Percentiles rank a stretch among this genome's conserved stretches.
phyloP scores from a whole-genome alignment of 2,888 invertebrate genomes.

The Saturnia pavonia region DNA sequence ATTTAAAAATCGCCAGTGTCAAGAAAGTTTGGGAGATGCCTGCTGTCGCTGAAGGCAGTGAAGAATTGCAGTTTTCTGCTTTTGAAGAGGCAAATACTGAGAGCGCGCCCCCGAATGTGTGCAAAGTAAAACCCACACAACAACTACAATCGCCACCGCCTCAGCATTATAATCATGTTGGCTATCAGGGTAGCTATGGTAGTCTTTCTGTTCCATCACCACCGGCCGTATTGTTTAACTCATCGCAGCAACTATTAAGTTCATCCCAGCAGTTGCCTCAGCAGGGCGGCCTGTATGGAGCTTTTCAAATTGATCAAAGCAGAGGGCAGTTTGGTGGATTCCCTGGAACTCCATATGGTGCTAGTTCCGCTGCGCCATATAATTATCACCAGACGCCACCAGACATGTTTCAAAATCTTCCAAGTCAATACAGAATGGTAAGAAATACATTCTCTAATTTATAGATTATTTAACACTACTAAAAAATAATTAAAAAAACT shows the following conservation, averaged over 20 bases:
- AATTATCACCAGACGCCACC: constrained; percentile 89
- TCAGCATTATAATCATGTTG: constrained; percentile 85
- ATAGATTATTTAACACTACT: neutral
- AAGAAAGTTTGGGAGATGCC: constrained; percentile 95
- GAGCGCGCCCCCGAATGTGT: constrained; percentile 86
- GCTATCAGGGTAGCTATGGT: constrained; percentile 89
- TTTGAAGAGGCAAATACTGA: constrained; percentile 73
- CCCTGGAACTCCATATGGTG: constrained; percentile 86
- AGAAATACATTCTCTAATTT: constrained; percentile 32
- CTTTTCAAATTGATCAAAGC: constrained; percentile 87
- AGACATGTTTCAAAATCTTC: constrained; percentile 76
- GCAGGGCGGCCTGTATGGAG: constrained; percentile 90
- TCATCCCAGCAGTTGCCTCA: constrained; percentile 84
- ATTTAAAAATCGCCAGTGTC: constrained; percentile 96
- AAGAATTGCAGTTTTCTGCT: constrained; percentile 73
- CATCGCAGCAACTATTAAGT: constrained; percentile 83
- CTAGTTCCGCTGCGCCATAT: constrained; percentile 86
- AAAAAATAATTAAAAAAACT: no score
- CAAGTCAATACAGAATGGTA: constrained; percentile 76
- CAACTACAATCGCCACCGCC: constrained; percentile 88
- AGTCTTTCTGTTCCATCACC: constrained; percentile 93
- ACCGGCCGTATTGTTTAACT: constrained; percentile 91
- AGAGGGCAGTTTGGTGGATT: constrained; percentile 91
- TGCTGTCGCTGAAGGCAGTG: constrained; percentile 83
- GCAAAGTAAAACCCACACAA: constrained; percentile 92